phyloP scores from a whole-genome alignment of 2,113 vertebrate genomes.

The Lepisosteus osseus region DNA sequence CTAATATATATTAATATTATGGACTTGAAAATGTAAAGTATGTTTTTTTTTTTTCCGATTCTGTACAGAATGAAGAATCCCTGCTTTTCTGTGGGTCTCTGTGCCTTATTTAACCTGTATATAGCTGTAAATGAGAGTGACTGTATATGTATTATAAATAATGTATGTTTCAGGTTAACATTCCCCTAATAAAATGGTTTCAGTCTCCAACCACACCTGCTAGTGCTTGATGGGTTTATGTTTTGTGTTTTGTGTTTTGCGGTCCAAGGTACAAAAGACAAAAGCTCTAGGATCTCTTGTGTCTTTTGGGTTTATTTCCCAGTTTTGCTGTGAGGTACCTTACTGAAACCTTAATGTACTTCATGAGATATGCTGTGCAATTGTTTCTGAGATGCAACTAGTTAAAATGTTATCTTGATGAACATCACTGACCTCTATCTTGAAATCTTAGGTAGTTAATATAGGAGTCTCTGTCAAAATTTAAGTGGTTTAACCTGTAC shows the following conservation, averaged over 20 bases:
- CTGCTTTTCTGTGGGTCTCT: constrained; percentile 67
- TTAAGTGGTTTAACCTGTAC: too few species aligned
- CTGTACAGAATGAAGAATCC: constrained; percentile 44
- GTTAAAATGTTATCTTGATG: too few species aligned
- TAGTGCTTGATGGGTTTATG: constrained; percentile 23
- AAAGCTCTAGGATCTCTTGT: too few species aligned
- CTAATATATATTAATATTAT: constrained; percentile 21
- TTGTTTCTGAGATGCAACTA: too few species aligned
- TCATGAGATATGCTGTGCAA: too few species aligned
- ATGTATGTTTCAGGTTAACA: constrained; percentile 71
- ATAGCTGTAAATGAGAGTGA: constrained; percentile 70
- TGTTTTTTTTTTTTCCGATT: constrained; percentile 23
- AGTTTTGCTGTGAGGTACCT: too few species aligned
- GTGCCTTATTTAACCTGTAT: constrained; percentile 81
- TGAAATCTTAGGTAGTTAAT: too few species aligned
- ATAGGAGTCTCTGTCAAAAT: too few species aligned
- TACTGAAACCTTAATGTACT: too few species aligned
- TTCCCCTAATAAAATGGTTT: constrained; percentile 74
- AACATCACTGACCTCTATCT: too few species aligned
- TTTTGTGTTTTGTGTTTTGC: constrained; percentile 10
- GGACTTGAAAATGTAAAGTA: constrained; percentile 24
- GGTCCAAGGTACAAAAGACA: too few species aligned
- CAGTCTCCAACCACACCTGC: constrained; percentile 34
- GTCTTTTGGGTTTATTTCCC: too few species aligned
- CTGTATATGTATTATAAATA: constrained; percentile 59